Percentiles rank a stretch among this genome's conserved stretches.
Conservation (phyloP, 2,797 vertebrate genomes). For the Crenuchus spilurus region DNA sequence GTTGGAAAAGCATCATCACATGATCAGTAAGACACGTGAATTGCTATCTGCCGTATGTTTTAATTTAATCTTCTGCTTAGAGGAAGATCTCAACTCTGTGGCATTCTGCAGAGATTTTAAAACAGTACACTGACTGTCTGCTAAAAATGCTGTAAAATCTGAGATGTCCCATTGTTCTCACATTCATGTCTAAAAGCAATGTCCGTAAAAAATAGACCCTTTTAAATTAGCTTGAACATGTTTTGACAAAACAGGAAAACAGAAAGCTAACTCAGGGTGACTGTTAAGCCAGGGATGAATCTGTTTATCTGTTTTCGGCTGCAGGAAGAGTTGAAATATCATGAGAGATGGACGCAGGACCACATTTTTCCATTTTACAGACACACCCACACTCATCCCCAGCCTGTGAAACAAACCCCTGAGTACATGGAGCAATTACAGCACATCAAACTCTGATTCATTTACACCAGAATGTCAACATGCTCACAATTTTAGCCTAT, state of each 20-base stretch:
- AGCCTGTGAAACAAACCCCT: neutral
- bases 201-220: neutral
- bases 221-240: neutral
- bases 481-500: neutral
- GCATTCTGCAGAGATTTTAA: slow-evolving; percentile 18
- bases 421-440: neutral
- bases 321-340: neutral
- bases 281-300: slow-evolving; percentile 23
- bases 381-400: slow-evolving; percentile 22
- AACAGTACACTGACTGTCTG: slow-evolving; percentile 12
- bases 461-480: slow-evolving; percentile 22
- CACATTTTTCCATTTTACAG: slow-evolving; percentile 40
- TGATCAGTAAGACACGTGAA: neutral
- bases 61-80: slow-evolving; percentile 20
- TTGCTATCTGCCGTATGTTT: slow-evolving; percentile 14
- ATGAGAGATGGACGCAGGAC: neutral
- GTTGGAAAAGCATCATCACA: neutral
- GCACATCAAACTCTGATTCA: slow-evolving; percentile 27
- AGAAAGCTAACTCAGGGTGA: neutral
- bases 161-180: neutral
- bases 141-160: neutral
- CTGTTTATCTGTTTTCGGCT: slow-evolving; percentile 17
- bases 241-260: slow-evolving; percentile 9
- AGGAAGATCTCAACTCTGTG: neutral
- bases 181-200: neutral